These are phyloP conservation scores for Carcina quercana DNA, from an alignment of 2,888 invertebrate genomes.

Conservation along the genomic window DNA sequence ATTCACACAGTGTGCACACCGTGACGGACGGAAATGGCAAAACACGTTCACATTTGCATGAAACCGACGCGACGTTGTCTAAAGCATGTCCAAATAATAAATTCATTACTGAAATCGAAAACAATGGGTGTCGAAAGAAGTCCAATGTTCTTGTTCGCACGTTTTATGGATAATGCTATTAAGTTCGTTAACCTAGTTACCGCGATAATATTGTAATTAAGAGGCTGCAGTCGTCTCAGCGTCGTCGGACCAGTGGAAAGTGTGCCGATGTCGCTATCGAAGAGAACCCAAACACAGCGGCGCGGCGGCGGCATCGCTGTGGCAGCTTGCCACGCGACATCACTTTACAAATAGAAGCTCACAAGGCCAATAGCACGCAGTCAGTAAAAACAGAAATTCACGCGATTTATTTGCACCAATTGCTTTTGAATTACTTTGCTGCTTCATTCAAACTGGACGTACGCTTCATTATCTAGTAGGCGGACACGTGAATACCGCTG, in stretches of 20 bases:
- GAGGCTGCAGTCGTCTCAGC: conserved; percentile 22
- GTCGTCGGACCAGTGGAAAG: conserved; percentile 41
- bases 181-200: conserved; percentile 72
- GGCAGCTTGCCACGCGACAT: conserved; percentile 55
- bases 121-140: conserved; percentile 50
- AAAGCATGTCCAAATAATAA: conserved; percentile 29
- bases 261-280: conserved; percentile 41
- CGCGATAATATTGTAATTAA: conserved; percentile 58
- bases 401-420: conserved; percentile 2
- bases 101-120: conserved; percentile 28
- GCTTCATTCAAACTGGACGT: conserved; percentile 3
- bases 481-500: not conserved
- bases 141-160: conserved; percentile 53
- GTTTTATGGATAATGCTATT: conserved; percentile 41
- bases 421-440: not conserved
- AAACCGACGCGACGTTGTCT: conserved; percentile 28
- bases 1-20: conserved; percentile 60
- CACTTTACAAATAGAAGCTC: conserved; percentile 41
- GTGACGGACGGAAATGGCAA: conserved; percentile 64
- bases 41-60: conserved; percentile 47
- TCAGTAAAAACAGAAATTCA: conserved; percentile 16
- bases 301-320: conserved; percentile 26
- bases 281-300: conserved; percentile 41
- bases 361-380: conserved; percentile 65
- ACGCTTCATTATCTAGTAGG: not conserved